Conservation (phyloP, 2,113 vertebrate genomes). For the Litocranius walleri region DNA sequence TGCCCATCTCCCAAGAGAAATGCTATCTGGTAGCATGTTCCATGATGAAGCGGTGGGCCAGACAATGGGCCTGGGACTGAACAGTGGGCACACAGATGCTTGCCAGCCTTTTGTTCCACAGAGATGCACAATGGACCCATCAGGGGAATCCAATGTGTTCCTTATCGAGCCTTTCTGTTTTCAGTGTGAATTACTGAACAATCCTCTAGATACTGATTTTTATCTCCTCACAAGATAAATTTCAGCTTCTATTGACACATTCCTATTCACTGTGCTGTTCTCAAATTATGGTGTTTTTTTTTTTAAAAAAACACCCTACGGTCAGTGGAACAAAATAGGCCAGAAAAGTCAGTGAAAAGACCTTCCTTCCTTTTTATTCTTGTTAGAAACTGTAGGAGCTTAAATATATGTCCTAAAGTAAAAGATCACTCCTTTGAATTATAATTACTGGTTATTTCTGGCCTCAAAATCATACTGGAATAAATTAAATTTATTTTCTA, state of each 20-base stretch:
- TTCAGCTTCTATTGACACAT: slow-evolving; percentile 56
- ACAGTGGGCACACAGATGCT: background rate
- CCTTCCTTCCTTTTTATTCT: background rate
- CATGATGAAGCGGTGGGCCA: background rate
- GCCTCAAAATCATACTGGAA: background rate
- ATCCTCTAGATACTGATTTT: slow-evolving; percentile 70
- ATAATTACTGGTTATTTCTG: background rate
- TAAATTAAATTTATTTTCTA: slow-evolving; percentile 1
- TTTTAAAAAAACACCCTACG: background rate
- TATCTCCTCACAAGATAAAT: slow-evolving; percentile 53
- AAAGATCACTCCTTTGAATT: background rate
- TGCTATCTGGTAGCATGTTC: background rate
- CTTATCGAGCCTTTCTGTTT: slow-evolving; percentile 61
- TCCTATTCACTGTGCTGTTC: slow-evolving; percentile 42
- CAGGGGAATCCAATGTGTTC: slow-evolving; percentile 31
- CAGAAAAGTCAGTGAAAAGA: background rate
- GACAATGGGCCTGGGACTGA: slow-evolving; percentile 47
- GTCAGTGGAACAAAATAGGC: background rate
- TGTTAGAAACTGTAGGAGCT: background rate
- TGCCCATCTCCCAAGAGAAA: background rate
- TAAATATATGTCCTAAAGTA: background rate
- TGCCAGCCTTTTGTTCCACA: slow-evolving; percentile 51
- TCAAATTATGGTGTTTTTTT: slow-evolving; percentile 30
- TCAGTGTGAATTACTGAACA: slow-evolving; percentile 61
- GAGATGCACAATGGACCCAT: background rate